Percentiles rank a stretch among this genome's conserved stretches.
Evolutionary conservation across 2,113 vertebrate genomes (phyloP).

Genomic region (Atractosteus spatula): DNA sequence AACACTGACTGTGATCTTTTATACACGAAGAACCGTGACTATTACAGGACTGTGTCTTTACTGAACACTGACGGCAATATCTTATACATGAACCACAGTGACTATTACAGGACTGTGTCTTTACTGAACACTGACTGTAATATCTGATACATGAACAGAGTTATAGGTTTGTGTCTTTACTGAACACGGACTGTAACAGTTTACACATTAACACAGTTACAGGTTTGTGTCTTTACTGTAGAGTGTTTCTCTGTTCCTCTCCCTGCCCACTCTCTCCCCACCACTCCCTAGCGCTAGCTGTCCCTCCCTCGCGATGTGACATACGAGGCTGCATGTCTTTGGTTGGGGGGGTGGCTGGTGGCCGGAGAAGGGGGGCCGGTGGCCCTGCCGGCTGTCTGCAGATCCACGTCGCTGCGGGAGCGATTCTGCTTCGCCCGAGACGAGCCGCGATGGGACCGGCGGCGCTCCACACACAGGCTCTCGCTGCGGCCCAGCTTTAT

Average conservation of each 20-base stretch:
- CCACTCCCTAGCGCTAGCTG: too few species aligned
- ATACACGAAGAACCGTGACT: too few species aligned
- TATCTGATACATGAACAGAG: too few species aligned
- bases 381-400: conserved; percentile 63
- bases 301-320: too few species aligned
- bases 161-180: not conserved
- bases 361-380: conserved; percentile 48
- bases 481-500: conserved; percentile 76
- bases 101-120: too few species aligned
- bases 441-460: conserved; percentile 74
- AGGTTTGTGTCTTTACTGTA: too few species aligned
- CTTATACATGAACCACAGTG: too few species aligned
- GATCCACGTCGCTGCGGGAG: conserved; percentile 90
- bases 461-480: conserved; percentile 82
- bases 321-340: conserved; percentile 46
- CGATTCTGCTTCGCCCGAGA: conserved; percentile 81
- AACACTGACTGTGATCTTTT: too few species aligned
- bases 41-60: too few species aligned
- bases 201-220: too few species aligned
- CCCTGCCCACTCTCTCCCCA: not conserved
- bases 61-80: too few species aligned
- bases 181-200: not conserved
- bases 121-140: too few species aligned
- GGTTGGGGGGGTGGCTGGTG: conserved; percentile 54
- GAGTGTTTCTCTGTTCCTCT: not conserved